Evolutionary conservation across 37 sponge, comb jelly and placozoan species (phyloP).

Genomic region (Spongilla lacustris): DNA sequence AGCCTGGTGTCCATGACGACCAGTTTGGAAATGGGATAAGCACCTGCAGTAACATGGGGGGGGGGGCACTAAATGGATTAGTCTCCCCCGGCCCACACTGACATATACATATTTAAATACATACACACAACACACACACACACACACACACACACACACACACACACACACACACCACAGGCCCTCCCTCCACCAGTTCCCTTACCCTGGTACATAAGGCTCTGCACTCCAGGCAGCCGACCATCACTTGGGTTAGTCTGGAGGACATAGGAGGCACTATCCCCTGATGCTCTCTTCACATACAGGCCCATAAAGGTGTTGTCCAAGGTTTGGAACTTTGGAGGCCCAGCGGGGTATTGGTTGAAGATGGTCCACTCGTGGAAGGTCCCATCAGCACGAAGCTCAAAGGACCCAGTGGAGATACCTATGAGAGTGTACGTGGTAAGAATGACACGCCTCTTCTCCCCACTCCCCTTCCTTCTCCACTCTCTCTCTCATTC

Average conservation of each 20-base stretch:
- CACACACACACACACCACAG: not conserved
- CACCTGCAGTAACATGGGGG: not conserved
- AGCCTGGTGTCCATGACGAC: constrained; percentile 3
- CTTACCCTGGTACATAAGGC: constrained; percentile 2
- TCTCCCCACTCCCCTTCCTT: too few relatives aligned
- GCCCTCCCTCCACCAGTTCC: too few relatives aligned
- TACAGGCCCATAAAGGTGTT: constrained; percentile 22
- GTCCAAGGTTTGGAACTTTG: constrained; percentile 27
- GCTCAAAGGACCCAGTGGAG: constrained; percentile 33
- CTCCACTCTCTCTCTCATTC: too few relatives aligned
- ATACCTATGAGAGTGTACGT: constrained; percentile 17
- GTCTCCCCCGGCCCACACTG: not conserved
- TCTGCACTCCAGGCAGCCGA: constrained; percentile 7
- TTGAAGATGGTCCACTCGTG: constrained; percentile 49
- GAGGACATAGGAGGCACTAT: not conserved
- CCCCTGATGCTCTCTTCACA: not conserved
- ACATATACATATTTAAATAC: too few relatives aligned
- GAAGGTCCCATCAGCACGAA: constrained; percentile 27
- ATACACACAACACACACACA: not conserved
- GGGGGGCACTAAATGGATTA: not conserved
- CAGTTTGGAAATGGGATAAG: constrained; percentile 10
- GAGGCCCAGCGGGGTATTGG: constrained; percentile 39
- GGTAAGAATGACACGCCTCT: too few relatives aligned
- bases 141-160: not conserved
- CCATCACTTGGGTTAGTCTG: constrained; percentile 14